Evolutionary conservation across 2,113 vertebrate species (phyloP), one percentile per base, ranked within the genome.

Genomic region (Enhydra lutris): DNA sequence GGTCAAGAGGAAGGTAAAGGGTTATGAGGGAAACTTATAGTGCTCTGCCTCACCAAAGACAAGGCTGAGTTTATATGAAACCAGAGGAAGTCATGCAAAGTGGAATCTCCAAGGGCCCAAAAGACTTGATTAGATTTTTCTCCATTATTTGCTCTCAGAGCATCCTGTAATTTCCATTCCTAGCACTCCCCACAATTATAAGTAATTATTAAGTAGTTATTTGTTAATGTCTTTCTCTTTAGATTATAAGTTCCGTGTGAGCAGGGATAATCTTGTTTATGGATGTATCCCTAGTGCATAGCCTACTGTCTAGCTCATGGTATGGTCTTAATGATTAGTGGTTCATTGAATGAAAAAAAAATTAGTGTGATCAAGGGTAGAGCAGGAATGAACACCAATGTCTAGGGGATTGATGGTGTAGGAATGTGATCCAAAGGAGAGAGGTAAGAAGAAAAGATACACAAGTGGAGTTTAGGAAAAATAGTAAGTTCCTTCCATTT

Each of bases 151-250:
- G 24, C 69, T 96, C 26, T 78, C 65, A 96, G 24, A 92, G 17
- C 21, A 67, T 89, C 29, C 55, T 92, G 0, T 52, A 59, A 69
- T 78, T 97, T 97, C 74, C 17, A 65, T 95, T 92, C 24, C 24
- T 67, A 18, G 34, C 1, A 57, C 21, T 93, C 52, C 63, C 63
- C 69, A 76, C 3, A 79, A 61, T 83, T 96, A 42, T 6, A 80
- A 63, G 23, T 59, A 36, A 61, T 87, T 84, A 61, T 45, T 82
- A 9, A 67, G 4, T 78, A 42, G 50, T 61, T 96, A 59, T 87
- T 96, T 92, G 18, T 52, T 80, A 81, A 57, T 88, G 3, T 34
- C 9, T 91, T 86, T 91, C 84, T 95, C 55, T 73, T 96, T 92
- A 50, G n/a, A 83, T 4, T 34, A 0, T 63, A 82, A 63, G 21